These are phyloP conservation scores for Ispidina picta DNA, from an alignment of 2,797 vertebrate species.

Conservation along the genomic window DNA sequence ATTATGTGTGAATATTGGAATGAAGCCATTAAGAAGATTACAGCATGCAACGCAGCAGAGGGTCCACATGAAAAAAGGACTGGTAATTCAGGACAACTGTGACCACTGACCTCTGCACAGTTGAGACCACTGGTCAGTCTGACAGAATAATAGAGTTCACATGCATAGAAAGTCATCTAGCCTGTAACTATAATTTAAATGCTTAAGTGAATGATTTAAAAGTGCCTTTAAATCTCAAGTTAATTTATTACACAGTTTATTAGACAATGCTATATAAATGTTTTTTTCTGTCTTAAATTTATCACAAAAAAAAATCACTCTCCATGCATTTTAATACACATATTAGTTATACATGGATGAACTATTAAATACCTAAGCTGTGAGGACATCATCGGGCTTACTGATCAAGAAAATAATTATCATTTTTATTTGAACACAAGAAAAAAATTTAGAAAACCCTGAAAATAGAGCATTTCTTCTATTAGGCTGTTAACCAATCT, in stretches of 20 bases:
- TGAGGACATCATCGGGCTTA: not conserved
- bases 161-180: slow-evolving; percentile 81
- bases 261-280: slow-evolving; percentile 46
- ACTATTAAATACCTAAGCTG: not conserved
- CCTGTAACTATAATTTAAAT: slow-evolving; percentile 81
- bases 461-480: slow-evolving; percentile 1
- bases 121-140: slow-evolving; percentile 87
- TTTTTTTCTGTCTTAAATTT: slow-evolving; percentile 54
- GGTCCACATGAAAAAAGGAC: slow-evolving; percentile 87
- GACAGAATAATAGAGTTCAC: slow-evolving; percentile 86
- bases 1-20: slow-evolving; percentile 98
- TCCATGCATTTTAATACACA: not conserved
- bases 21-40: slow-evolving; percentile 94
- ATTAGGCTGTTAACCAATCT: not conserved
- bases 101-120: slow-evolving; percentile 92
- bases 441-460: slow-evolving; percentile 3
- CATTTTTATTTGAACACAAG: not conserved
- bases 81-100: slow-evolving; percentile 98
- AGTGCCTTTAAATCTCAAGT: slow-evolving; percentile 65
- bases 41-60: slow-evolving; percentile 85
- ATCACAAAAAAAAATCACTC: slow-evolving; percentile 24
- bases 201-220: slow-evolving; percentile 59
- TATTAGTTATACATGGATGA: not conserved
- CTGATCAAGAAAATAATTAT: slow-evolving; percentile 5
- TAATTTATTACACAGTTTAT: slow-evolving; percentile 71